Conservation (phyloP, 2,113 vertebrate genomes). For the Paracanthobrama guichenoti region DNA sequence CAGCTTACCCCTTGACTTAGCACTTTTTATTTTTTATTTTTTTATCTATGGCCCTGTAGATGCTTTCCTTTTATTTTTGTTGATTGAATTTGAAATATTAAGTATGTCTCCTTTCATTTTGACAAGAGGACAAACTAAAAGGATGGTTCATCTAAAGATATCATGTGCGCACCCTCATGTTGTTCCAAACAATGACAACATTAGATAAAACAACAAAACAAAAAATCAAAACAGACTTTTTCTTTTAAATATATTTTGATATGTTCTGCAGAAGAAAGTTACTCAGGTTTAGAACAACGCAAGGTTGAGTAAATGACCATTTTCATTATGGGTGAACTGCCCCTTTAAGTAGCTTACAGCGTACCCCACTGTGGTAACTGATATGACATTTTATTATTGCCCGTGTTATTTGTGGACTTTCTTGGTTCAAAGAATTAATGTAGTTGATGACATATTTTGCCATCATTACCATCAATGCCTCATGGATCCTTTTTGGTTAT, state of each 20-base stretch:
- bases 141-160: not conserved
- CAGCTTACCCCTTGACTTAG: too few species aligned
- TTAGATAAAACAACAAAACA: not conserved
- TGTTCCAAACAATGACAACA: not conserved
- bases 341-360: not conserved
- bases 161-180: not conserved
- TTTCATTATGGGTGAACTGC: not conserved
- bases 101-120: not conserved
- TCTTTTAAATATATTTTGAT: not conserved
- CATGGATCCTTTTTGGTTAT: not conserved
- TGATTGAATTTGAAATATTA: not conserved
- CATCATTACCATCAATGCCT: not conserved
- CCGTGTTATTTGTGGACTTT: not conserved
- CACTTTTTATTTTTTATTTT: too few species aligned
- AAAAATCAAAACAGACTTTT: not conserved
- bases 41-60: not conserved
- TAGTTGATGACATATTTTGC: not conserved
- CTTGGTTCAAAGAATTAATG: not conserved
- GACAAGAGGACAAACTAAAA: not conserved
- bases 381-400: conserved; percentile 2
- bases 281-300: not conserved
- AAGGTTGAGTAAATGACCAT: not conserved
- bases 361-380: not conserved
- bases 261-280: not conserved
- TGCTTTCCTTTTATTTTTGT: not conserved